Percentiles rank a stretch among this genome's conserved stretches.
Evolutionary conservation across 2,113 vertebrate genomes (phyloP).

Genomic region (Scortum barcoo): DNA sequence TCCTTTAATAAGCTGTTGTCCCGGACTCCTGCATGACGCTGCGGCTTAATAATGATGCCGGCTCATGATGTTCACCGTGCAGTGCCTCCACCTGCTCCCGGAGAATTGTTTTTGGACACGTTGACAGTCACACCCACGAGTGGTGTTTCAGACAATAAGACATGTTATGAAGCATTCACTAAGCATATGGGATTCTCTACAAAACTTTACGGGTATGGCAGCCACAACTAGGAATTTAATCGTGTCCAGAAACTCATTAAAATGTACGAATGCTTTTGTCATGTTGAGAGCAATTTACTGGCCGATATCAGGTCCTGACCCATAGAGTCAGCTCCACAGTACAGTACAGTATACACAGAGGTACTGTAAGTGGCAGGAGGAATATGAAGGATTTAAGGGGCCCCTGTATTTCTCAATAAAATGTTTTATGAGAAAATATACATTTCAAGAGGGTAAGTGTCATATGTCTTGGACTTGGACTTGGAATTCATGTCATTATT

Average conservation of each 20-base stretch:
- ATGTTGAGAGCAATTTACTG: conserved; percentile 38
- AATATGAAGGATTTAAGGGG: conserved; percentile 44
- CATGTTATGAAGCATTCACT: conserved; percentile 9
- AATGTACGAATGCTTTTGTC: conserved; percentile 36
- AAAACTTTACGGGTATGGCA: not conserved
- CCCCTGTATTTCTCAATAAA: conserved; percentile 40
- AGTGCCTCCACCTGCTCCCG: conserved; percentile 5
- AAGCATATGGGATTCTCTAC: conserved; percentile 18
- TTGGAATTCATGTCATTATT: conserved; percentile 25
- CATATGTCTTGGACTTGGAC: conserved; percentile 33
- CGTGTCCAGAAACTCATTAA: conserved; percentile 8
- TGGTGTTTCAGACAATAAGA: conserved; percentile 20
- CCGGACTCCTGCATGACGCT: conserved; percentile 28
- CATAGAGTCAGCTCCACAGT: conserved; percentile 3
- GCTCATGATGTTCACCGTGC: not conserved
- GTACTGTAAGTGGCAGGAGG: conserved; percentile 42
- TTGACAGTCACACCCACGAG: conserved; percentile 10
- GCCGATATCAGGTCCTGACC: conserved; percentile 32
- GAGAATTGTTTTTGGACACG: conserved; percentile 27
- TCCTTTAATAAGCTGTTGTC: conserved; percentile 44
- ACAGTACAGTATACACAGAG: conserved; percentile 44
- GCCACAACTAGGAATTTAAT: conserved; percentile 4
- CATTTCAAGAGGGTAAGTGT: conserved; percentile 43
- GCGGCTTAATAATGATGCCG: conserved; percentile 36
- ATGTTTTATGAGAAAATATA: conserved; percentile 43